Base-by-base conservation (phyloP, 2,797 vertebrate species). In the Allobates femoralis region DNA sequence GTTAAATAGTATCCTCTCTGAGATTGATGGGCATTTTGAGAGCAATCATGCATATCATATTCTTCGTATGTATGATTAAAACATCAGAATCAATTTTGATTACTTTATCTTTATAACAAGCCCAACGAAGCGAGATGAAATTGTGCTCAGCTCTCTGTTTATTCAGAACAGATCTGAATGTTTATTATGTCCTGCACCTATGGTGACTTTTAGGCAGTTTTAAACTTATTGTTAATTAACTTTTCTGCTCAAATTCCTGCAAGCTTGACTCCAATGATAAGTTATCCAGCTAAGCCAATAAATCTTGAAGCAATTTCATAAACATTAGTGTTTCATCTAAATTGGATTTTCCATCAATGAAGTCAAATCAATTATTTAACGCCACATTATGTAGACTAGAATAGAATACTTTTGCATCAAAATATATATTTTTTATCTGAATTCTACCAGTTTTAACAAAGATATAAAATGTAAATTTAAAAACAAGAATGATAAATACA, bases 181-280 rank as follows among this genome's bases (percentile, higher is more conserved):
- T 88, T 84, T 89, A 66, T 81, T 88, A 21, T 83, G 69, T 77
- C 32, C 21, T 84, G 55, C 90, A 90, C 62, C 19, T 90, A 85
- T 34, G 79, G 76, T 34, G 71, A 69, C 86, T 89, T 85, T 90
- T 91, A n/a, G 89, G 87, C 88, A 86, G 79, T 89, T 91, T 86
- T 87, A 84, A 92, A 93, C 90, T 90, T 88, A 91, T 90, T 91
- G 89, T 92, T 93, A 92, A 93, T 93, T 93, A 93, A 92, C 89
- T 91, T 92, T 90, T 93, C 73, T 91, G 67, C 84, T 93, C 89
- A 90, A 88, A 90, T 90, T 92, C 87, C 89, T 92, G 77, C 73
- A 89, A 93, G 90, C 89, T 89, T 89, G 91, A 90, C 26, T 83
- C 66, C 64, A 89, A 89, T 91, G 92, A 91, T 91, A 89, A 92